A percentile compares a stretch with the other conserved stretches of the same genome.
Conservation (phyloP, 2,113 vertebrate genomes). For the Boleophthalmus pectinirostris region DNA sequence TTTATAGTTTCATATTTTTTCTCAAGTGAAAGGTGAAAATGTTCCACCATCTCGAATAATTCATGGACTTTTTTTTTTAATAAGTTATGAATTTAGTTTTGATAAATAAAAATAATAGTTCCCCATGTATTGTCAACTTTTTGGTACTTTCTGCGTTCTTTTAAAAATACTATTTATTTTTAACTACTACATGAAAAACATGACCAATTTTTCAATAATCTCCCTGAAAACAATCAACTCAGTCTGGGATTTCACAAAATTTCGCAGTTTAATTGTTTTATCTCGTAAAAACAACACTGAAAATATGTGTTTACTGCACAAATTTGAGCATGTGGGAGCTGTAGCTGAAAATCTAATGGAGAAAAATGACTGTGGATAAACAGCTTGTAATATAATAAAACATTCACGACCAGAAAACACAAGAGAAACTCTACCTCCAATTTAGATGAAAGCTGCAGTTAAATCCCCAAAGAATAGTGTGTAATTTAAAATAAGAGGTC, state of each 20-base stretch:
- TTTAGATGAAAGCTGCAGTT: constrained; percentile 23
- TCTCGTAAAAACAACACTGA: neutral
- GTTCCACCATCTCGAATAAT: neutral
- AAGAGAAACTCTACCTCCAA: neutral
- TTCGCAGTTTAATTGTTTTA: neutral
- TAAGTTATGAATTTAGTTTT: neutral
- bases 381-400: neutral
- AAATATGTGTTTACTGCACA: neutral
- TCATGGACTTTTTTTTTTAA: neutral
- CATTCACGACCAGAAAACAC: neutral
- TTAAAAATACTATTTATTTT: neutral
- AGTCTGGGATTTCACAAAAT: neutral
- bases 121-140: too few relatives aligned
- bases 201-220: neutral
- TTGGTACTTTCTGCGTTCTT: neutral
- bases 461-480: neutral
- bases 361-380: neutral
- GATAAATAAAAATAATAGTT: neutral
- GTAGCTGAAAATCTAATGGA: neutral
- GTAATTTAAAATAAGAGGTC: constrained; percentile 13
- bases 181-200: neutral
- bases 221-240: neutral
- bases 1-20: neutral
- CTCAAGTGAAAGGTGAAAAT: neutral
- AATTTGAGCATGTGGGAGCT: neutral